Evolutionary conservation across 2,113 vertebrate species (phyloP), one percentile per base, ranked within the genome.

Genomic region (Ptychochromis oligacanthus): DNA sequence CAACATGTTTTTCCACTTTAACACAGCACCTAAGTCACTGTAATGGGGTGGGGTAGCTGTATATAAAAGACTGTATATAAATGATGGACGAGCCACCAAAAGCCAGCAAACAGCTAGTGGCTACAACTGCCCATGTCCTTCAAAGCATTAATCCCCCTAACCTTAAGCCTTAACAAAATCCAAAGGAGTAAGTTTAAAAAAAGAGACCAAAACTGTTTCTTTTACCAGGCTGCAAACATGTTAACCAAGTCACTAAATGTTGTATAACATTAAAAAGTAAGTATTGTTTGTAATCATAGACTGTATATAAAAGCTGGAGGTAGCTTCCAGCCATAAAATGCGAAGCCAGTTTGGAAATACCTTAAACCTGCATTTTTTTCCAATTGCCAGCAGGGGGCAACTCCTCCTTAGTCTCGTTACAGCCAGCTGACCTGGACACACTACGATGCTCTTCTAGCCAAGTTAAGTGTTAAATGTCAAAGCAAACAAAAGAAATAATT

Each of bases 1-100:
- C 15, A 46, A 1, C 14, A 13, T 2, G 6, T 72, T 72, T 20
- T 11, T 11, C 65, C 17, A 52, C 26, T 7, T 72, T 72, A 72
- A 72, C 11, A 52, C 43, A 52, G 7, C 24, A 72, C 9, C 43
- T 31, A 72, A 52, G 4, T 31, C 7, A 26, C 20, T 72, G 17
- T 70, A 28, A 7, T 7, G 46, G 24, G 24, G 43, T 49, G 26
- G 43, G 43, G 43, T 49, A 5, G 64, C 17, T 72, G 24, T 26
- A 28, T 72, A 24, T 52, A 72, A n/a, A n/a, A n/a, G 43, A 72
- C 40, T 72, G 43, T 72, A 52, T 72, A 52, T 72, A 72, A 52
- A 72, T 52, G 24, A 31, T 52, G 10, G 26, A 72, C 24, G 52
- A 70, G 24, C 65, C 43, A 52, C 65, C 43, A 49, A 67, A 67